Evolutionary conservation across 2,797 vertebrate species (phyloP).

Genomic region (Melanotaenia maccullochi): DNA sequence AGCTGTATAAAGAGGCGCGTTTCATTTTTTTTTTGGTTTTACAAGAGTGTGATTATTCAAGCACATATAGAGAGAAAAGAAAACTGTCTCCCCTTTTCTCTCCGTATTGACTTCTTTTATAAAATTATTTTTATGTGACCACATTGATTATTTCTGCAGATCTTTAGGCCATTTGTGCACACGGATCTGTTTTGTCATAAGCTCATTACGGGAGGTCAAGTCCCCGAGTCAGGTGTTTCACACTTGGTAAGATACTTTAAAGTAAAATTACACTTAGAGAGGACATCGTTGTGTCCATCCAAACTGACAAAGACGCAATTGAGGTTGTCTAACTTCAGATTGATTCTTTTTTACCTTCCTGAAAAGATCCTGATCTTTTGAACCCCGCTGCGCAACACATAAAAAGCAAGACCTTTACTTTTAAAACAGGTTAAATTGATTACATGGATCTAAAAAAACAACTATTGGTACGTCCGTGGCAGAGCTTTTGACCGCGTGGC

Average conservation of each 20-base stretch:
- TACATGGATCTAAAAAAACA: too few species aligned
- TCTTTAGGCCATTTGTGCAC: slow-evolving; percentile 26
- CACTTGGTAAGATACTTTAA: slow-evolving; percentile 36
- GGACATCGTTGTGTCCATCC: neutral
- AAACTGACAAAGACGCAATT: neutral
- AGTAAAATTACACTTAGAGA: slow-evolving; percentile 17
- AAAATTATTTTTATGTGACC: neutral
- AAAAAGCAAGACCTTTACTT: too few species aligned
- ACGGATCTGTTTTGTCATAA: slow-evolving; percentile 53
- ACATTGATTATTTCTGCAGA: slow-evolving; percentile 12
- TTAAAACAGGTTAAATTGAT: too few species aligned
- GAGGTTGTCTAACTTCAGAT: too few species aligned
- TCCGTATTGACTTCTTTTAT: neutral
- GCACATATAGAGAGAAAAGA: too few species aligned
- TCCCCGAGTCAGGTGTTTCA: slow-evolving; percentile 53
- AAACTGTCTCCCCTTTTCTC: too few species aligned
- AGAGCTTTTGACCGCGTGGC: too few species aligned
- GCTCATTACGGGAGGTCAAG: slow-evolving; percentile 63
- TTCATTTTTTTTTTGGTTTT: too few species aligned
- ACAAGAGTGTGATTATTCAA: too few species aligned
- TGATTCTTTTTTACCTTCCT: neutral
- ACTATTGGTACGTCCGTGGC: too few species aligned
- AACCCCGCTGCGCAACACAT: neutral
- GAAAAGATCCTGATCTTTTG: neutral
- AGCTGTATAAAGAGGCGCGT: neutral